A percentile compares a stretch with the other conserved stretches of the same genome.
Conservation (phyloP, 2,797 vertebrate species). For the Tauraco hartlaubi region DNA sequence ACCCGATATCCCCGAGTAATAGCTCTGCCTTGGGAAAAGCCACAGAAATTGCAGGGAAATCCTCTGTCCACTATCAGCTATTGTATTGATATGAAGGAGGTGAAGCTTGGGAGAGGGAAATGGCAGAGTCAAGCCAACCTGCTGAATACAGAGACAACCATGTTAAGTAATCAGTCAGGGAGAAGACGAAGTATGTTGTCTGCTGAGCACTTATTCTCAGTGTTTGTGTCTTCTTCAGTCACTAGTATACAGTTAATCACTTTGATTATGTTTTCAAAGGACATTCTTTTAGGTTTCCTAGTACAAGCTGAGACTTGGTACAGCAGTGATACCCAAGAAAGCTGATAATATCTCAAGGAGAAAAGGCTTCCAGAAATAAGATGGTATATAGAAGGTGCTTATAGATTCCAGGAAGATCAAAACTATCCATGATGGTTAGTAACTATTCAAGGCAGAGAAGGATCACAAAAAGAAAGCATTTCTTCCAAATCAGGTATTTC, state of each 20-base stretch:
- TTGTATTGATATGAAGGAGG: neutral
- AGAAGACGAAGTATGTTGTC: neutral
- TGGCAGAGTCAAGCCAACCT: neutral
- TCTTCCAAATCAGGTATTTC: neutral
- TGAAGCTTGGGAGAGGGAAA: neutral
- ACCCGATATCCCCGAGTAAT: neutral
- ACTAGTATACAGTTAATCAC: neutral
- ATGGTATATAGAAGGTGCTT: neutral
- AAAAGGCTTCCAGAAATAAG: neutral
- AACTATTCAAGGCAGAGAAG: neutral
- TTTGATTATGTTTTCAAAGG: conserved; percentile 8
- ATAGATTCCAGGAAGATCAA: neutral
- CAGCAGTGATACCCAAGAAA: neutral
- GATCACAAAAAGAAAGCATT: neutral
- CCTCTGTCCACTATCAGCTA: neutral
- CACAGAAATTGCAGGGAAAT: neutral
- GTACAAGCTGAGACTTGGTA: neutral
- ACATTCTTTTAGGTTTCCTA: neutral
- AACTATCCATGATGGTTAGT: neutral
- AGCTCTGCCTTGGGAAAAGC: neutral
- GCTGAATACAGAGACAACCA: neutral
- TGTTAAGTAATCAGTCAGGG: neutral
- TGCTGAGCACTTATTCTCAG: neutral
- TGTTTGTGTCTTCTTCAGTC: neutral
- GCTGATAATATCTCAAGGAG: neutral